Conservation (phyloP, 2,797 vertebrate species). For the Mormyrops attenuatus region DNA sequence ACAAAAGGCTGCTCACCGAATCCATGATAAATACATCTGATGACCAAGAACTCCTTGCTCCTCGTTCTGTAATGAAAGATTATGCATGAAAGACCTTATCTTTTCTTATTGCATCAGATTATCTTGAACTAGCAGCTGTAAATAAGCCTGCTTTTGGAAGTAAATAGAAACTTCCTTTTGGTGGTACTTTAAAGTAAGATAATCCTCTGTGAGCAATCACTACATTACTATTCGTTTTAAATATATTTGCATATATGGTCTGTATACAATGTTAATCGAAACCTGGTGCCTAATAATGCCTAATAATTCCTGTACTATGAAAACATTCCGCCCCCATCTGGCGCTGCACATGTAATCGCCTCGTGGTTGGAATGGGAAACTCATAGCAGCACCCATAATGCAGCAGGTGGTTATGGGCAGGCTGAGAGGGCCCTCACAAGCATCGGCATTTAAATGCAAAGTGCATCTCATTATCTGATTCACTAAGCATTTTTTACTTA, state of each 20-base stretch:
- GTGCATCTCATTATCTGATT: not conserved
- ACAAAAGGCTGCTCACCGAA: not conserved
- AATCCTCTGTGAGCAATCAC: not conserved
- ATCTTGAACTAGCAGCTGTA: not conserved
- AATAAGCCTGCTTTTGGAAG: not conserved
- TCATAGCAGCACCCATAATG: not conserved
- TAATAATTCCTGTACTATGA: not conserved
- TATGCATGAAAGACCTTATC: not conserved
- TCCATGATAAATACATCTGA: not conserved
- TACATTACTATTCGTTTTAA: not conserved
- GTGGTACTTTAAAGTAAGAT: not conserved
- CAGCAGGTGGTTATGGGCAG: not conserved
- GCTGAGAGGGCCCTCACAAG: not conserved
- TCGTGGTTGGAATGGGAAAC: not conserved
- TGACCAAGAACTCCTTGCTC: not conserved
- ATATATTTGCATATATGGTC: not conserved
- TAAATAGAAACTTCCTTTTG: not conserved
- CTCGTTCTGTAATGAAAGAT: not conserved
- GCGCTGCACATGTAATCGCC: not conserved
- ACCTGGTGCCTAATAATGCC: not conserved
- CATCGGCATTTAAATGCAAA: not conserved
- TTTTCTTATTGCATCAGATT: not conserved
- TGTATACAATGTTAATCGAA: not conserved
- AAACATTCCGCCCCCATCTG: not conserved
- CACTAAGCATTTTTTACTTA: not conserved